Percentiles rank a stretch among this genome's conserved stretches.
phyloP scores from a whole-genome alignment of 2,888 invertebrate species.

The Sphaerophoria rueppellii region DNA sequence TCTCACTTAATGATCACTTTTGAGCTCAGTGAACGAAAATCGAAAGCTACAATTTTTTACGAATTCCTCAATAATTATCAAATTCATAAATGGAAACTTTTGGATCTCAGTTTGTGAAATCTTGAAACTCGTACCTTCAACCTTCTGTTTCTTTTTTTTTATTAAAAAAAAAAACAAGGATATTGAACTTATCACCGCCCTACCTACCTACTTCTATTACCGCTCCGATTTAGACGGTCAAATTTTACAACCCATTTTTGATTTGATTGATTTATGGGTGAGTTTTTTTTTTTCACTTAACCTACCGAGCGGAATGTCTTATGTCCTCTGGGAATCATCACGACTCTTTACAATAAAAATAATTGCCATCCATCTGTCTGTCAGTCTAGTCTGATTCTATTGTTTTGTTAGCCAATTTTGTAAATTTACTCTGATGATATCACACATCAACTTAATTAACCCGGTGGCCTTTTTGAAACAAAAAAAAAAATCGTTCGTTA shows the following conservation, averaged over 20 bases:
- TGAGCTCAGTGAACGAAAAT: too few species aligned
- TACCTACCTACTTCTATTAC: not conserved
- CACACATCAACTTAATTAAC: conserved; percentile 71
- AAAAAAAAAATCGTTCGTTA: conserved; percentile 23
- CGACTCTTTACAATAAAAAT: not conserved
- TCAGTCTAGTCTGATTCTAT: conserved; percentile 7
- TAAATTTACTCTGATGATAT: conserved; percentile 64
- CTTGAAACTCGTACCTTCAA: too few species aligned
- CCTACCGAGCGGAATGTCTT: not conserved
- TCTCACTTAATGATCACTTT: too few species aligned
- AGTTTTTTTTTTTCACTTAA: not conserved
- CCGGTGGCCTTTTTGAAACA: conserved; percentile 63
- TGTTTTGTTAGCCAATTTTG: conserved; percentile 48
- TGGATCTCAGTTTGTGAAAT: too few species aligned
- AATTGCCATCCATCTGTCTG: conserved; percentile 6
- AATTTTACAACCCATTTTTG: not conserved
- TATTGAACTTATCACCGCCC: too few species aligned
- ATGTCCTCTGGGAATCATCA: conserved; percentile 3
- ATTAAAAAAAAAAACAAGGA: too few species aligned
- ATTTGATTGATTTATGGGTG: conserved; percentile 20
- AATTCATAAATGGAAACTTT: too few species aligned
- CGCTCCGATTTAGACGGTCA: conserved; percentile 1
- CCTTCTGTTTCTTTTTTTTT: too few species aligned
- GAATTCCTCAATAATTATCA: too few species aligned
- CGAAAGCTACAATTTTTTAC: too few species aligned